Evolutionary conservation across 2,888 invertebrate species (phyloP), one percentile per base, ranked within the genome.

Genomic region (Cantharis nigra): DNA sequence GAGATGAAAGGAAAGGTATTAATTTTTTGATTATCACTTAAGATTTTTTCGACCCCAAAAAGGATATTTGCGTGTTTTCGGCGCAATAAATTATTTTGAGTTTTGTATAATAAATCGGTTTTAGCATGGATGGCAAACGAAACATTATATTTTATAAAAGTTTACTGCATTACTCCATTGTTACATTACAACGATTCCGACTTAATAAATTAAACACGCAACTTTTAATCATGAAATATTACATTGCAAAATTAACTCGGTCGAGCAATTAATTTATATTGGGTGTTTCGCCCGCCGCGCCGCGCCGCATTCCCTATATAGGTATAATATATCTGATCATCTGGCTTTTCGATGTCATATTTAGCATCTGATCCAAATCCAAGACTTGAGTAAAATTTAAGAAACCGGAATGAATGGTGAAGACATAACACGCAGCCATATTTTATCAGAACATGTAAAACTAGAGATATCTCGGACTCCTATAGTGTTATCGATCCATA

Each of bases 61-160:
- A 74, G 74, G 69, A 81, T 81, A 80, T 81, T 83, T 82, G 85
- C 84, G 83, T 84, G 85, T 81, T 81, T 79, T 81, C 79, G 75
- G 76, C 76, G 82, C 78, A 80, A 85, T 85, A 85, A 85, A 85
- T 85, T 84, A 83, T 81, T 74, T 71, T 75, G 78, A 82, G 81
- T 84, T 85, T 85, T 78, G 80, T 81, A 84, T 84, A 84, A 85
- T 85, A 84, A 82, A 85, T 85, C 83, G 84, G 83, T 83, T 84
- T 26, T 84, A 81, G 83, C 79, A 82, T 83, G 83, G 83, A 83
- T 84, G 84, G 83, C 84, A 85, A 84, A 84, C 83, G 83, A 83
- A 83, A 84, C 83, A 84, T 85, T 84, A 83, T 84, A 83, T 82
- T 75, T 49, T 71, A 77, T 75, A 77, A 80, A 75, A 77, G 72